These are phyloP conservation scores for Palythoa heliodiscus DNA, from an alignment of 92 coral and sea anemone genomes.

Conservation along the genomic window DNA sequence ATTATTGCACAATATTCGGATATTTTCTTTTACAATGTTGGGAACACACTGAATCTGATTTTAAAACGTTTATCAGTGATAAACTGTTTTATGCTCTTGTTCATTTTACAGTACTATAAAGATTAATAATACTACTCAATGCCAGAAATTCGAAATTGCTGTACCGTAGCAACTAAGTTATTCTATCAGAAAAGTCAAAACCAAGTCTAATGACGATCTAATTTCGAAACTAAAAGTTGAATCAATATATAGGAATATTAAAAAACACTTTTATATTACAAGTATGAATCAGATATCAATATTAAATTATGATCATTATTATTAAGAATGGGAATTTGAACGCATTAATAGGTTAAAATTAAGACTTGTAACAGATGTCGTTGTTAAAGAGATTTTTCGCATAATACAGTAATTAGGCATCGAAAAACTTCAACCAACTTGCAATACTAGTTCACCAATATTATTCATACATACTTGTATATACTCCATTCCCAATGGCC, in stretches of 20 bases:
- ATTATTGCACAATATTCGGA: not conserved
- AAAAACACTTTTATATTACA: too few relatives aligned
- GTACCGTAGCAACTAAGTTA: conserved; percentile 11
- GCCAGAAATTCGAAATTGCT: not conserved
- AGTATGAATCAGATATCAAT: too few relatives aligned
- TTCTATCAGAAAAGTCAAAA: not conserved
- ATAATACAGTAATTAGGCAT: not conserved
- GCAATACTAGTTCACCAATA: not conserved
- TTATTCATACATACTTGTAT: not conserved
- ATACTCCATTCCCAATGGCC: not conserved
- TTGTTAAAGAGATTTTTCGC: not conserved
- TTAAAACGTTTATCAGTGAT: not conserved
- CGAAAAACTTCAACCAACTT: not conserved
- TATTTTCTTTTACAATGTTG: not conserved
- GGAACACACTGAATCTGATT: not conserved
- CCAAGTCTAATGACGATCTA: not conserved
- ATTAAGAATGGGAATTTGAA: not conserved
- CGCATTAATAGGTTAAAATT: too few relatives aligned
- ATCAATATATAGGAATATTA: not conserved
- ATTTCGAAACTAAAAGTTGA: not conserved
- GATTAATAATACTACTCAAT: not conserved
- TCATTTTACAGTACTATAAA: not conserved
- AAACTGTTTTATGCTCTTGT: not conserved
- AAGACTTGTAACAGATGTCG: not conserved
- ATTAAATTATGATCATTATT: too few relatives aligned